Evolutionary conservation across 2,888 invertebrate species (phyloP).

Genomic region (Blastobasis lacticolella): DNA sequence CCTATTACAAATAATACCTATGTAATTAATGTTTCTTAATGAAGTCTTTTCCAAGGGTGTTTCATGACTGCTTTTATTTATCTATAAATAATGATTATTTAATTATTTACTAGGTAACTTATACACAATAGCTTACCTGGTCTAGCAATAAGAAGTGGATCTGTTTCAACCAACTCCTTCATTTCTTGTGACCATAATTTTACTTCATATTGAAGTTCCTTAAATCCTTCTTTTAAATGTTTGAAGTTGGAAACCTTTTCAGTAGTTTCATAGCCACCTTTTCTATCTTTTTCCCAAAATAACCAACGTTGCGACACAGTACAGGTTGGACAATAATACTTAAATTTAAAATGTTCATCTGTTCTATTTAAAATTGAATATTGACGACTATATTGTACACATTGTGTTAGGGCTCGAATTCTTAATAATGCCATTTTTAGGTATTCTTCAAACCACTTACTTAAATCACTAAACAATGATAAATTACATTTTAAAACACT

Average conservation of each 20-base stretch:
- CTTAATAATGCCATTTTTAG: slow-evolving; percentile 26
- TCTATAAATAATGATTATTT: too few relatives aligned
- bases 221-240: slow-evolving; percentile 77
- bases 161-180: slow-evolving; percentile 76
- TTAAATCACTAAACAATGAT: too few relatives aligned
- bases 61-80: too few relatives aligned
- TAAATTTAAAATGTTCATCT: slow-evolving; percentile 20
- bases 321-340: slow-evolving; percentile 19
- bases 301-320: slow-evolving; percentile 35
- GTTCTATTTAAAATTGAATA: slow-evolving; percentile 31
- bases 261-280: slow-evolving; percentile 73
- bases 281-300: slow-evolving; percentile 76
- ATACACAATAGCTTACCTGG: slow-evolving; percentile 50
- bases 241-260: slow-evolving; percentile 61
- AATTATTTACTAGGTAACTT: neutral
- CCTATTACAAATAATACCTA: too few relatives aligned
- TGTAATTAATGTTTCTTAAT: too few relatives aligned
- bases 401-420: slow-evolving; percentile 19
- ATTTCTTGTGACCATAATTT: slow-evolving; percentile 79
- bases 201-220: slow-evolving; percentile 79
- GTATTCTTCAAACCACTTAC: neutral
- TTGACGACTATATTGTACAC: slow-evolving; percentile 23
- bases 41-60: too few relatives aligned
- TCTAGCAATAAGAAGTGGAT: slow-evolving; percentile 73
- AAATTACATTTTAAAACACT: too few relatives aligned